phyloP scores from a whole-genome alignment of 2,888 invertebrate genomes.

The Leptopterna dolabrata region DNA sequence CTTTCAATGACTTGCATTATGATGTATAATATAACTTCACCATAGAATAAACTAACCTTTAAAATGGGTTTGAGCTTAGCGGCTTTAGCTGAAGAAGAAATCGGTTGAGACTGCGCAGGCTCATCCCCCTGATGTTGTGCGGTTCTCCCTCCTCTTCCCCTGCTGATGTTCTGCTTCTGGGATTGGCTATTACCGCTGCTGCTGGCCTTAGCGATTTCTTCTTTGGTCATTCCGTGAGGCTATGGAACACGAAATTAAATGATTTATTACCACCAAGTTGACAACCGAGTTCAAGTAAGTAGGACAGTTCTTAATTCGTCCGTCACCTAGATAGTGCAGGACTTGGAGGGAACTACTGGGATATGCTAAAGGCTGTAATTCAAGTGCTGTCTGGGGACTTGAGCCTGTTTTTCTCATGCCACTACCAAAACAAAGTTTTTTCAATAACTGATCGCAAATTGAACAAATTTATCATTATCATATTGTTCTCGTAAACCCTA shows the following conservation, averaged over 20 bases:
- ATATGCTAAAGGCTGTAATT: too few species aligned
- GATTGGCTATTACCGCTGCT: background rate
- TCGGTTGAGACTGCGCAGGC: background rate
- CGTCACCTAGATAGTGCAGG: too few species aligned
- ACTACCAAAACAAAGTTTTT: too few species aligned
- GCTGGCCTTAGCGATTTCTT: constrained; percentile 6
- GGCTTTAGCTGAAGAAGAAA: constrained; percentile 7
- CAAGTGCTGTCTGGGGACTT: too few species aligned
- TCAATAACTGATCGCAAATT: too few species aligned
- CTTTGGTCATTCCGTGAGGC: constrained; percentile 59
- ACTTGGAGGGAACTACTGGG: too few species aligned
- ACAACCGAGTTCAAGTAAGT: background rate
- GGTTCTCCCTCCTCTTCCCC: constrained; percentile 59
- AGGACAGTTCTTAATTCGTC: too few species aligned
- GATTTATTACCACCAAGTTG: background rate
- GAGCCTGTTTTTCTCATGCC: too few species aligned
- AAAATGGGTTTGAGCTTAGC: constrained; percentile 38
- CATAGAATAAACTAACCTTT: constrained; percentile 46
- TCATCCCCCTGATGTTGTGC: constrained; percentile 54
- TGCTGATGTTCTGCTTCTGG: constrained; percentile 47
- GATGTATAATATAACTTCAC: too few species aligned
- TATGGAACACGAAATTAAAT: constrained; percentile 19
- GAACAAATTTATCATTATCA: too few species aligned
- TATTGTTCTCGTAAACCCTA: too few species aligned
- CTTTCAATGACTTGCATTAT: background rate